Evolutionary conservation across 2,888 invertebrate genomes (phyloP), one percentile per base, ranked within the genome.

Genomic region (Arge pagana): DNA sequence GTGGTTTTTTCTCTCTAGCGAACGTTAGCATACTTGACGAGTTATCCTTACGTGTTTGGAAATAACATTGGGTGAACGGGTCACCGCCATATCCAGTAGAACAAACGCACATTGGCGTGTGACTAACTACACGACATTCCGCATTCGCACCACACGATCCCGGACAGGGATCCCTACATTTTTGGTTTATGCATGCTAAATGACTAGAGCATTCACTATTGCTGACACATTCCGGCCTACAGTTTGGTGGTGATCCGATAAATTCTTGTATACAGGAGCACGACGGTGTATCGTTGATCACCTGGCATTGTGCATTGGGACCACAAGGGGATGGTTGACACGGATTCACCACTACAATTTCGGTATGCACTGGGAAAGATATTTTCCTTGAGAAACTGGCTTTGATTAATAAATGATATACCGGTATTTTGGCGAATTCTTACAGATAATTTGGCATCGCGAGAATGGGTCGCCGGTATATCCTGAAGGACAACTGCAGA

Each of bases 381-480:
- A 23, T 8, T 45, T 18, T n/a, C n/a, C n/a, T 18, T 35, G 35
- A 23, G 5, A 42, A 30, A 42, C 42, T 6, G 11, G 3, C 18
- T 42, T n/a, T n/a, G n/a, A 23, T 23, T 15, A 45, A 13, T 13
- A 33, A 8, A 15, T 4, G n/a, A n/a, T 4, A 10, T n/a, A 10
- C 15, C 8, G n/a, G n/a, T 16, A 23, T 45, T 21, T 8, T n/a
- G 4, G 8, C 15, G 16, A 10, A 15, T 23, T 33, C 68, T 69
- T 69, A 75, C 71, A 71, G 55, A 76, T 78, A 52, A 75, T 72
- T 58, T 78, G 76, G 68, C 89, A 89, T 75, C 86, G 81, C 15
- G 83, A 76, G 66, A 89, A 89, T 7, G 89, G 88, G 80, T 88
- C 87, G 49, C 89, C 89, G 8, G 82, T 84, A 61, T 81, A 84